Evolutionary conservation across 1,140 invertebrate genomes (phyloP), one percentile per base, ranked within the genome.

Genomic region (Drosophila jambulina): DNA sequence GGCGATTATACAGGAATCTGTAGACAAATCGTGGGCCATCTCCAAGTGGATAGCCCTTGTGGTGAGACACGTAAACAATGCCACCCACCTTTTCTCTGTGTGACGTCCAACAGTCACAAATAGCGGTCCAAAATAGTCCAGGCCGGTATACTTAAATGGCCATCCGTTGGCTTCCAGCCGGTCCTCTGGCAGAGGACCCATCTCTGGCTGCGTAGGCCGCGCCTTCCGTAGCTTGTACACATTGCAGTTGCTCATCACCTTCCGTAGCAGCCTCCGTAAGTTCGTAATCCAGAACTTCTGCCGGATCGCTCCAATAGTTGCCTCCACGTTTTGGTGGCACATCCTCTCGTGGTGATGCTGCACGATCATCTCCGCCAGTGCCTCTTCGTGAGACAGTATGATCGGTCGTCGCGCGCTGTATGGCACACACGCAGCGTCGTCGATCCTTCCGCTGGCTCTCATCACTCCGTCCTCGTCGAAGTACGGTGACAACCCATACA

Each of bases 1-100:
- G 6, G 25, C 53, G 23, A 74, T 59, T 9, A 74, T 42, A 17
- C 64, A 70, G 40, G 45, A 48, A 42, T 59, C 17, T 19, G 34
- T 51, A 0, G 64, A 70, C 10, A 70, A 46, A 63, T 70, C 48
- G 2, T 51, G 32, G 5, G 32, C 43, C 25, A 72, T 23, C 23
- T 58, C 43, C 51, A 67, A 34, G 13, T 67, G 43, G 13, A 67
- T 42, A 5, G 62, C 51, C 1, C 34, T 68, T 8, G 34, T 49
- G n/a, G 46, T 70, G 9, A 72, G n/a, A 17, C 21, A 45, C 0
- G 15, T 67, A 7, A 60, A 59, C 32, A 49, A 13, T 36, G 42
- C 56, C 34, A 65, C 53, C 53, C 53, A 65, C 12, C 62, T 40
- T 8, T 65, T 65, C 54, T 65, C 29, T 8, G 1, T 58, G 19